Evolutionary conservation across 1,140 invertebrate genomes (phyloP), one percentile per base, ranked within the genome.

Genomic region (Andricus grossulariae): DNA sequence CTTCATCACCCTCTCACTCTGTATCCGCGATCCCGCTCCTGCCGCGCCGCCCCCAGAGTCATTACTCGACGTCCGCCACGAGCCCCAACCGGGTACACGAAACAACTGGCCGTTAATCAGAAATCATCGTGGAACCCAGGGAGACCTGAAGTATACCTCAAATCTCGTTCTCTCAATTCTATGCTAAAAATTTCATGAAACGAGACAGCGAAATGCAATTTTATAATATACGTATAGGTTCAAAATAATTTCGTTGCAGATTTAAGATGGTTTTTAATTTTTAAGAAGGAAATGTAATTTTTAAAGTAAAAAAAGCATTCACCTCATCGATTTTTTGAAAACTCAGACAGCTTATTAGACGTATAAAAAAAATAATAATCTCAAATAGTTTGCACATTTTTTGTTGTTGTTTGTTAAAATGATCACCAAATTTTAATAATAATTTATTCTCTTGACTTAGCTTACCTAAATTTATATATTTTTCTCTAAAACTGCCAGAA

Each of bases 151-250:
- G 74, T 79, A 45, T 45, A 89, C 86, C 85, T 93, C 93, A 87
- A 93, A 71, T 94, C 94, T 94, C 93, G 73, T 94, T 93, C 51
- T 94, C 93, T 10, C 94, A 60, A 70, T 45, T 55, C 25, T 70
- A 60, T 77, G 19, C 50, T 39, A 13, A 55, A 60, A 60, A 39
- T 66, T 66, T 32, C 25, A 32, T 15, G 15, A 39, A 66, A 66
- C 60, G 1, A 66, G 32, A 66, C 32, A 66, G 25, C 25, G 15
- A 39, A 66, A 45, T 66, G n/a, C 10, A 8, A 45, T 19, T 12
- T 57, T 66, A 39, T 66, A 39, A 39, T 66, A 66, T 11, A 45
- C 39, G 39, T 32, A 32, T 10, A 45, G 39, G n/a, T n/a, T 54
- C 8, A 2, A 54, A 18, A 54, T 18, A 5, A 54, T 54, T 54